Evolutionary conservation across 2,888 invertebrate genomes (phyloP).

Genomic region (Coelopa pilipes): DNA sequence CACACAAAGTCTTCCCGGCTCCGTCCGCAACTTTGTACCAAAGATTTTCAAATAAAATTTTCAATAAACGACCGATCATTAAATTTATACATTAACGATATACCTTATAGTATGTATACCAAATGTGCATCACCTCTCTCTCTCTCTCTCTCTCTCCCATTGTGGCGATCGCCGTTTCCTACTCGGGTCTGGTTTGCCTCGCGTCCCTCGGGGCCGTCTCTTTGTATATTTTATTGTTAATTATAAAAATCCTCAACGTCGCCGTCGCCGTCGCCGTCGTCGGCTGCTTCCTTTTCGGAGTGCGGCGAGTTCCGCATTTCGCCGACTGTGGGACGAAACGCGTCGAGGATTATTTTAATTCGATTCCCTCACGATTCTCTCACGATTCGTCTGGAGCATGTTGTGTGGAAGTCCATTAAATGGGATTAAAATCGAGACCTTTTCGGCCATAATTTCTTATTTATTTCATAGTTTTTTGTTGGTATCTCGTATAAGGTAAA

Average conservation of each 20-base stretch:
- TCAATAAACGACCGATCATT: conserved; percentile 67
- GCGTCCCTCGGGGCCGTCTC: conserved; percentile 11
- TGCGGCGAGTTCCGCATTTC: conserved; percentile 1
- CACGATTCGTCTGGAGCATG: too few relatives aligned
- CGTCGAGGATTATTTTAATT: too few relatives aligned
- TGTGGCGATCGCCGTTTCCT: not conserved
- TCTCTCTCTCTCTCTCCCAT: too few relatives aligned
- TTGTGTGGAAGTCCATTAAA: too few relatives aligned
- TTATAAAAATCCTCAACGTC: conserved; percentile 28
- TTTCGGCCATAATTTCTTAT: too few relatives aligned
- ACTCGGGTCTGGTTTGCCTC: not conserved
- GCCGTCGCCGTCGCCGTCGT: not conserved
- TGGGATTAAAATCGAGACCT: too few relatives aligned
- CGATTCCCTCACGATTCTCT: too few relatives aligned
- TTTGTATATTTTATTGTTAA: conserved; percentile 38
- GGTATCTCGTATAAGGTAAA: too few relatives aligned
- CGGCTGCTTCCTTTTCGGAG: not conserved
- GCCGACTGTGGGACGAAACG: not conserved
- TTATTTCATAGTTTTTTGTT: too few relatives aligned
- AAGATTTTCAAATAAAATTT: conserved; percentile 64
- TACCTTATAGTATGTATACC: conserved; percentile 40
- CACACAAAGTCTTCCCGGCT: conserved; percentile 18
- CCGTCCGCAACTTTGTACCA: conserved; percentile 2
- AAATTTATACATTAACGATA: conserved; percentile 67
- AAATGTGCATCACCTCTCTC: not conserved